A percentile compares a stretch with the other conserved stretches of the same genome.
Conservation (phyloP, 2,797 vertebrate genomes). For the Enteromius paludinosus region DNA sequence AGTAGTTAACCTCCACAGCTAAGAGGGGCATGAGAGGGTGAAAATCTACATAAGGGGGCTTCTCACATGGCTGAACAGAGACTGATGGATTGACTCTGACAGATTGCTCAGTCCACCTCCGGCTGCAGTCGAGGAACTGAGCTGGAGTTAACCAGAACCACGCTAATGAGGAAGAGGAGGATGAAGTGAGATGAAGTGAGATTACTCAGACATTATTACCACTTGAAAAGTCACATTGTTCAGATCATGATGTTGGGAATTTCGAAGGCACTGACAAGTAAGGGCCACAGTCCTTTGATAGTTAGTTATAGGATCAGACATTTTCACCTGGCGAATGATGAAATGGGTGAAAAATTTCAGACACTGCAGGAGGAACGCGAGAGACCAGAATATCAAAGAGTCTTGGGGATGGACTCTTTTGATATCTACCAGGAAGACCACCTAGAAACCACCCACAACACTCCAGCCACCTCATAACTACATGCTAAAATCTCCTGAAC, state of each 20-base stretch:
- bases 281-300: background rate
- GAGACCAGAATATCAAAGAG: conserved; percentile 21
- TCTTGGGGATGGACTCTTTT: background rate
- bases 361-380: background rate
- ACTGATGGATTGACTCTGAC: conserved; percentile 41
- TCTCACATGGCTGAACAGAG: conserved; percentile 5
- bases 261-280: background rate
- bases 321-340: background rate
- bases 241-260: background rate
- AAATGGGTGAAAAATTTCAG: background rate
- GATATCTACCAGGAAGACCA: background rate
- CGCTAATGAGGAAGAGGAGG: background rate
- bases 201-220: conserved; percentile 15
- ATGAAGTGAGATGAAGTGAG: background rate
- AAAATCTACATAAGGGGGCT: conserved; percentile 16
- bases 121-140: background rate
- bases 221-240: background rate
- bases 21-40: background rate
- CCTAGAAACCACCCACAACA: background rate
- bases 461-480: background rate
- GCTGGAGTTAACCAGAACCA: conserved; percentile 1
- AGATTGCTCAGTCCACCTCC: conserved; percentile 13
- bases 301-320: background rate
- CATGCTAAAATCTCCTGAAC: background rate
- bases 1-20: conserved; percentile 63